Conservation (phyloP, 2,113 vertebrate genomes). For the Vireo altiloquus region DNA sequence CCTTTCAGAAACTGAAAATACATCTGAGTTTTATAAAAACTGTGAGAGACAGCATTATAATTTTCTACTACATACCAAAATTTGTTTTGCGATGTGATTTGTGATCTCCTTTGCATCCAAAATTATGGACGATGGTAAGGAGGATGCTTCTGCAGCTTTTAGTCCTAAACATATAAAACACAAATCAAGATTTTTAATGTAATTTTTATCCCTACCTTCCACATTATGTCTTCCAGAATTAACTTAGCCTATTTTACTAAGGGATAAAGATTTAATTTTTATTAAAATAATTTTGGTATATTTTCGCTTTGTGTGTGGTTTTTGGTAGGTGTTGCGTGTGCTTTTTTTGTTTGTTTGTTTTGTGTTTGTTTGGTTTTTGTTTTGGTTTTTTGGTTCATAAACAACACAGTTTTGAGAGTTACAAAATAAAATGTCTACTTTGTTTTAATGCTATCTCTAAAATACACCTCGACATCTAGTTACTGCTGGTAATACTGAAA, state of each 20-base stretch:
- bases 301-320: not conserved
- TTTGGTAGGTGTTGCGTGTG: not conserved
- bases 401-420: not conserved
- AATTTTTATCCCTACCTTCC: not conserved
- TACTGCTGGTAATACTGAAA: not conserved
- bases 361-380: too few species aligned
- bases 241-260: not conserved
- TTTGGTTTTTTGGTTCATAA: not conserved
- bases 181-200: not conserved
- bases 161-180: constrained; percentile 76
- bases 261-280: not conserved
- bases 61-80: constrained; percentile 78
- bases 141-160: constrained; percentile 88
- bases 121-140: constrained; percentile 80
- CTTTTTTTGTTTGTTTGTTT: too few species aligned
- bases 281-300: not conserved
- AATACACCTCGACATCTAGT: not conserved
- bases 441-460: not conserved
- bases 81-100: constrained; percentile 78
- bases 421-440: not conserved
- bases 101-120: constrained; percentile 85
- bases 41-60: not conserved
- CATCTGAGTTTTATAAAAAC: not conserved
- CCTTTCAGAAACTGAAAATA: not conserved
- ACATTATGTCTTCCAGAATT: not conserved